phyloP scores from a whole-genome alignment of 1,140 invertebrate species.

The Drosophila nannoptera region DNA sequence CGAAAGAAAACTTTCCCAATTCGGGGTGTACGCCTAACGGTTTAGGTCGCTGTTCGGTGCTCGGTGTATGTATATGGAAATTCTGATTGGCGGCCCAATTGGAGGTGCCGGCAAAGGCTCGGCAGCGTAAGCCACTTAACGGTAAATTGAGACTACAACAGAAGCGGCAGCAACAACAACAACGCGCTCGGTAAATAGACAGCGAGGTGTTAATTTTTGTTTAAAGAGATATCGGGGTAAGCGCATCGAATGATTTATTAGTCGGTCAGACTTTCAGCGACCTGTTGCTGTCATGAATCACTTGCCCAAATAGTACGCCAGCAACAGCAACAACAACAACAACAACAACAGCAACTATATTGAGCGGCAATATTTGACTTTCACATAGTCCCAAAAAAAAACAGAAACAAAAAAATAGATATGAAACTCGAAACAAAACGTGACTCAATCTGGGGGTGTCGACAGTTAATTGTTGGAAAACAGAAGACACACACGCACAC shows the following conservation, averaged over 20 bases:
- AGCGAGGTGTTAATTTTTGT: constrained; percentile 60
- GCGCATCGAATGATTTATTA: constrained; percentile 31
- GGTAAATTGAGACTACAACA: constrained; percentile 33
- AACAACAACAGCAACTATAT: too few species aligned
- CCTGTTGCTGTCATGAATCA: constrained; percentile 7
- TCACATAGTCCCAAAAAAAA: constrained; percentile 39
- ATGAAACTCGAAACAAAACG: not conserved
- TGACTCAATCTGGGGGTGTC: constrained; percentile 26
- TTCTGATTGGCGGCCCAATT: constrained; percentile 33
- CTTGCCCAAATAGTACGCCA: too few species aligned
- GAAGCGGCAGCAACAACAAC: not conserved
- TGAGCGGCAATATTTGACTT: too few species aligned
- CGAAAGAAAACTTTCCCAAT: constrained; percentile 52
- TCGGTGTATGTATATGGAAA: constrained; percentile 14
- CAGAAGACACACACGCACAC: constrained; percentile 24
- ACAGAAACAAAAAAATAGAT: not conserved
- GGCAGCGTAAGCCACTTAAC: constrained; percentile 62
- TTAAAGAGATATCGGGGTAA: constrained; percentile 13
- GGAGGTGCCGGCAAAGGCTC: constrained; percentile 16
- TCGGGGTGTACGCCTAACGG: not conserved
- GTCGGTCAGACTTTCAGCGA: constrained; percentile 10
- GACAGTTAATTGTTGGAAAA: constrained; percentile 11
- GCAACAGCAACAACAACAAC: constrained; percentile 7
- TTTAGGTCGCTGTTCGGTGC: too few species aligned
- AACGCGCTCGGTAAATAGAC: constrained; percentile 44